Percentiles rank a stretch among this genome's conserved stretches.
Conservation (phyloP, 2,113 vertebrate genomes). For the Austrofundulus limnaeus region DNA sequence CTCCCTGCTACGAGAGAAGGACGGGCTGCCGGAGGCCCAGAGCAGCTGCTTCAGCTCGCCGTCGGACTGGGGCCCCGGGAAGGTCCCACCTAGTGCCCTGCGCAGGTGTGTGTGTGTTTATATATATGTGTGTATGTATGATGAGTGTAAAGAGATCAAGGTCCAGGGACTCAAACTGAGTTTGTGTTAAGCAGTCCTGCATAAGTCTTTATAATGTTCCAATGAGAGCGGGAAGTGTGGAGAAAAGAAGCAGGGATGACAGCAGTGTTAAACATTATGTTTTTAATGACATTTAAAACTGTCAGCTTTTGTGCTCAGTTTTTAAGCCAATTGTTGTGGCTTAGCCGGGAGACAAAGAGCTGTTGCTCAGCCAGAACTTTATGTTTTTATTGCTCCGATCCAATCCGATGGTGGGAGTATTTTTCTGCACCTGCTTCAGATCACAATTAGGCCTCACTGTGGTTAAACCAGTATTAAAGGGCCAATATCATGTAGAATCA, state of each 20-base stretch:
- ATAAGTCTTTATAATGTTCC: slow-evolving; percentile 52
- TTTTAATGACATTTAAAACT: slow-evolving; percentile 59
- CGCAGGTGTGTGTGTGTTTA: slow-evolving; percentile 84
- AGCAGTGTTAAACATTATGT: slow-evolving; percentile 44
- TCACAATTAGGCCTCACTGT: slow-evolving; percentile 23
- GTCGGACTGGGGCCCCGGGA: slow-evolving; percentile 80
- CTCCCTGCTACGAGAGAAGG: slow-evolving; percentile 90
- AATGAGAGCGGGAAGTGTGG: slow-evolving; percentile 39
- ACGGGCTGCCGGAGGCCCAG: slow-evolving; percentile 90
- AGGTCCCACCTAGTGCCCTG: slow-evolving; percentile 86
- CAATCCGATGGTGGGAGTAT: slow-evolving; percentile 11
- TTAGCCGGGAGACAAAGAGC: slow-evolving; percentile 9
- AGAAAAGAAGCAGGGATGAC: slow-evolving; percentile 40
- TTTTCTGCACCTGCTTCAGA: slow-evolving; percentile 20
- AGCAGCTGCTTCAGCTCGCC: slow-evolving; percentile 89
- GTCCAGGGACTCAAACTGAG: slow-evolving; percentile 52
- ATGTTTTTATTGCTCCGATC: slow-evolving; percentile 14
- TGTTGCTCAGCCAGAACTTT: slow-evolving; percentile 25
- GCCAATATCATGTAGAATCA: too few relatives aligned
- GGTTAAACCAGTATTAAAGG: slow-evolving; percentile 62
- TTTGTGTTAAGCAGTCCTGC: slow-evolving; percentile 48
- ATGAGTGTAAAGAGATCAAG: slow-evolving; percentile 33
- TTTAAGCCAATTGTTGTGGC: slow-evolving; percentile 33
- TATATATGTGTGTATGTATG: slow-evolving; percentile 3
- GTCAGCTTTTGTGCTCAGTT: slow-evolving; percentile 39